phyloP scores from a whole-genome alignment of 2,797 vertebrate species.

The Galaxias olidus region DNA sequence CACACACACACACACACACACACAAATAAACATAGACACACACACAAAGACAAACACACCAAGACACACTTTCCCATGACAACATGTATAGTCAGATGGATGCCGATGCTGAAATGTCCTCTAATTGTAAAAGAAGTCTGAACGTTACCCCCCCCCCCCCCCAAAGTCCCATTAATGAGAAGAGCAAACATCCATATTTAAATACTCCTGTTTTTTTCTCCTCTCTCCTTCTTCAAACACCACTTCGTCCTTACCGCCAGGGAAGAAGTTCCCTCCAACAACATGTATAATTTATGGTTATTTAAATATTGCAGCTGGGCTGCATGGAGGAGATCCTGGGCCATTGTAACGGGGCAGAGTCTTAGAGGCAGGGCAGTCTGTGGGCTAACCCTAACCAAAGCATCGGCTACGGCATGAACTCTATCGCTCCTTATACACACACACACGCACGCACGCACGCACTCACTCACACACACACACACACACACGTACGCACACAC shows the following conservation, averaged over 20 bases:
- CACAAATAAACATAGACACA: not conserved
- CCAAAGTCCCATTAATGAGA: slow-evolving; percentile 21
- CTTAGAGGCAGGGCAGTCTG: not conserved
- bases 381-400: not conserved
- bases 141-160: not conserved
- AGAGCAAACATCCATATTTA: slow-evolving; percentile 39
- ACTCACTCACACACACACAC: not conserved
- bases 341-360: not conserved
- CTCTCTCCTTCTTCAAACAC: too few relatives aligned
- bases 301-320: too few relatives aligned
- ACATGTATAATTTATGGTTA: slow-evolving; percentile 41
- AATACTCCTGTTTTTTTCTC: not conserved
- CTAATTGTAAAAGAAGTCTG: not conserved
- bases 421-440: not conserved
- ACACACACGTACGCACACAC: not conserved
- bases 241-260: not conserved
- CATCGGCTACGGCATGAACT: not conserved
- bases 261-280: slow-evolving; percentile 16
- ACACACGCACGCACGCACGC: slow-evolving; percentile 8
- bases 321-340: not conserved
- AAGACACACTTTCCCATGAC: not conserved
- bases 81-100: too few relatives aligned
- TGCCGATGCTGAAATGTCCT: too few relatives aligned
- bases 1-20: not conserved
- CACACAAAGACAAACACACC: slow-evolving; percentile 16